Conservation (phyloP, 2,888 invertebrate species). For the Spialia ferax region DNA sequence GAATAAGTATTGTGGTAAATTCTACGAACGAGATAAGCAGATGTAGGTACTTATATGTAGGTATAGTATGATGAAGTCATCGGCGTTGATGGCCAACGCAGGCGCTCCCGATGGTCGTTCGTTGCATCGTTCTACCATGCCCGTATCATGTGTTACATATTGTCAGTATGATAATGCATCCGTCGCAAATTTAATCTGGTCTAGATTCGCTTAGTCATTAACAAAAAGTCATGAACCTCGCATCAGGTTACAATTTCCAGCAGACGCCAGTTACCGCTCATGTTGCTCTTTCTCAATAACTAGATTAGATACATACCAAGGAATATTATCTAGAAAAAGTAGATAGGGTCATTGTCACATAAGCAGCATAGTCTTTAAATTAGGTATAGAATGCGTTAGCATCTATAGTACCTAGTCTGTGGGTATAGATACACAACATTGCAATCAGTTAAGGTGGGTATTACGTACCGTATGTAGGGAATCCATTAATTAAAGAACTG, state of each 20-base stretch:
- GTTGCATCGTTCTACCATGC: too few relatives aligned
- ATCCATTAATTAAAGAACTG: too few relatives aligned
- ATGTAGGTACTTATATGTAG: slow-evolving; percentile 1
- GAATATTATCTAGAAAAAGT: too few relatives aligned
- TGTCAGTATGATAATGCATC: background rate
- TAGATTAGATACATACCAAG: too few relatives aligned
- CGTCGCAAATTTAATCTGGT: background rate
- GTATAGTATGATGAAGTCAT: slow-evolving; percentile 38
- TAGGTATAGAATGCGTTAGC: too few relatives aligned
- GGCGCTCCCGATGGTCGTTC: background rate
- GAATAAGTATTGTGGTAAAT: background rate
- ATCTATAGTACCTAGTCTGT: too few relatives aligned
- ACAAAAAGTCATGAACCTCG: slow-evolving; percentile 17
- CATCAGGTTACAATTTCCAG: slow-evolving; percentile 8
- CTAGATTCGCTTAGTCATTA: slow-evolving; percentile 18
- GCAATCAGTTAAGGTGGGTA: too few relatives aligned
- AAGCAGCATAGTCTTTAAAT: too few relatives aligned
- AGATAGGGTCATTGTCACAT: too few relatives aligned
- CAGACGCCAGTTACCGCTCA: background rate
- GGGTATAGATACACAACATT: too few relatives aligned
- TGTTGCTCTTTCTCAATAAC: background rate
- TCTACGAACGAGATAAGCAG: slow-evolving; percentile 36
- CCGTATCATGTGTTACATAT: background rate
- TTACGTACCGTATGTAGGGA: too few relatives aligned
- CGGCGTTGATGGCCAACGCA: slow-evolving; percentile 20